phyloP scores from a whole-genome alignment of 2,113 vertebrate species.

The Gnathochromis pfefferi region DNA sequence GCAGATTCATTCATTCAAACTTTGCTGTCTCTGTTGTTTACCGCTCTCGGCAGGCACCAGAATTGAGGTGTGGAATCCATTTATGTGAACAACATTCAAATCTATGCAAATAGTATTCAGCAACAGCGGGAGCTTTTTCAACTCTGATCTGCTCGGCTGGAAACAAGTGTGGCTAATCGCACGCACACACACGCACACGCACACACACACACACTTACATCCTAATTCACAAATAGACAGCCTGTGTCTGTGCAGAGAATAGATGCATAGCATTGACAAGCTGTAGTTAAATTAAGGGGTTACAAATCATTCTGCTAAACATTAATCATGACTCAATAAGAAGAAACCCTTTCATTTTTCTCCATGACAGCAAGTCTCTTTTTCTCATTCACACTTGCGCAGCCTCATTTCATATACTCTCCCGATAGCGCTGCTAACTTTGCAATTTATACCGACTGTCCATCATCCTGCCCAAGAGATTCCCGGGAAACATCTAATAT shows the following conservation, averaged over 20 bases:
- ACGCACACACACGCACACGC: background rate
- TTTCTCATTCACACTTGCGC: background rate
- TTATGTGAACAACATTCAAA: slow-evolving; percentile 38
- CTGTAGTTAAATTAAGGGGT: slow-evolving; percentile 21
- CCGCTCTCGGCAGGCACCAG: background rate
- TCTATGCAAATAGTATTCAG: slow-evolving; percentile 46
- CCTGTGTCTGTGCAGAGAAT: background rate
- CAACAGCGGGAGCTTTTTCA: background rate
- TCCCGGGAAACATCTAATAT: background rate
- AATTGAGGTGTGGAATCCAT: slow-evolving; percentile 22
- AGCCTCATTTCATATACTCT: background rate
- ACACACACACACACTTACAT: background rate
- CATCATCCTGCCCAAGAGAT: background rate
- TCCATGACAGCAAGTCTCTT: background rate
- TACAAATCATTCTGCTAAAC: background rate
- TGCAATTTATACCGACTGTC: slow-evolving; percentile 2
- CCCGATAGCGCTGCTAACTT: background rate
- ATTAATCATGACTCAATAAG: slow-evolving; percentile 25
- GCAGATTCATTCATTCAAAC: background rate
- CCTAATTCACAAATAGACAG: background rate
- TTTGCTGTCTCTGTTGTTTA: slow-evolving; percentile 6
- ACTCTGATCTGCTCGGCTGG: background rate
- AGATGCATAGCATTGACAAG: slow-evolving; percentile 16
- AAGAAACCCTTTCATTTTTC: background rate
- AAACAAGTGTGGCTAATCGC: background rate